phyloP scores from a whole-genome alignment of 1,140 invertebrate genomes.

The Macrobrachium rosenbergii region DNA sequence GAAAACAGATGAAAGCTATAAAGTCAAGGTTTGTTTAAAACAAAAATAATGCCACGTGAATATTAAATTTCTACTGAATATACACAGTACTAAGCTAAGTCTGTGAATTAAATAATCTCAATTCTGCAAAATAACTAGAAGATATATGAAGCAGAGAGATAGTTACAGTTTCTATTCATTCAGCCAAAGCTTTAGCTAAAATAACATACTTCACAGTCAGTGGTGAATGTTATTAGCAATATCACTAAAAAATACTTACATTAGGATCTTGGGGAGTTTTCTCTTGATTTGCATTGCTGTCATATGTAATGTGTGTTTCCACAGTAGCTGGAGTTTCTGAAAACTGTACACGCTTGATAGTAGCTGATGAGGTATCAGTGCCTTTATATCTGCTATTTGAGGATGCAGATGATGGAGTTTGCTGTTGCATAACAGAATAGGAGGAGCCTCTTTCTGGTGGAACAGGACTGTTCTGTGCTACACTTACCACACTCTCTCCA shows the following conservation, averaged over 20 bases:
- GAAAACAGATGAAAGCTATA: slow-evolving; percentile 28
- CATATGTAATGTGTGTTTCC: slow-evolving; percentile 63
- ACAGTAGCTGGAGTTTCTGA: slow-evolving; percentile 55
- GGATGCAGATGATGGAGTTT: slow-evolving; percentile 34
- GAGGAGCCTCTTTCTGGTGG: slow-evolving; percentile 85
- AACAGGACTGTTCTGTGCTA: slow-evolving; percentile 73
- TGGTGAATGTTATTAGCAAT: no score
- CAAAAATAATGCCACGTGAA: no score
- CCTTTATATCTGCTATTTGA: slow-evolving; percentile 41
- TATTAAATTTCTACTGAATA: no score
- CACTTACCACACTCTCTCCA: neutral
- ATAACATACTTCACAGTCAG: no score
- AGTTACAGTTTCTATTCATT: no score
- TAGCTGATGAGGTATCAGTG: slow-evolving; percentile 43
- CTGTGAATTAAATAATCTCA: no score
- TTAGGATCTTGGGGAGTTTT: slow-evolving; percentile 55
- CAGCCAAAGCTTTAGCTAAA: no score
- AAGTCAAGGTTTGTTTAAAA: no score
- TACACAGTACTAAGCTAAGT: no score
- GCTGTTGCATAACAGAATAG: slow-evolving; percentile 82
- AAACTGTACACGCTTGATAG: slow-evolving; percentile 66
- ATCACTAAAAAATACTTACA: slow-evolving; percentile 36
- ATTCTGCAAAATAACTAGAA: no score
- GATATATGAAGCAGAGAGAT: no score
- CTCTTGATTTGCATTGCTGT: slow-evolving; percentile 66